phyloP scores from a whole-genome alignment of 2,797 vertebrate genomes.

The Platyrinchus mystaceus region DNA sequence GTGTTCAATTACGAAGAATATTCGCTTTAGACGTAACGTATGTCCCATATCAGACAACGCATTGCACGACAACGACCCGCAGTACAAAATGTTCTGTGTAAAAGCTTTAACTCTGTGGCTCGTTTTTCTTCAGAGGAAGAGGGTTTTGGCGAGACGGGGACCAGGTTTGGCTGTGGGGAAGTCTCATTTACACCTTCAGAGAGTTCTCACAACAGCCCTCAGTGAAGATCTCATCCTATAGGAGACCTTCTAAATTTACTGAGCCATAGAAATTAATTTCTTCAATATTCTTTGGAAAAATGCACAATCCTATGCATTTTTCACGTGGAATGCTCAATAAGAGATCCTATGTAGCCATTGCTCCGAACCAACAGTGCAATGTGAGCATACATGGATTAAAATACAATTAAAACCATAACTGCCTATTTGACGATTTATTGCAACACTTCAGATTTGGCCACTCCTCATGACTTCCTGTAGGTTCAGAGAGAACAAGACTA shows the following conservation, averaged over 20 bases:
- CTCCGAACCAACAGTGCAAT: not conserved
- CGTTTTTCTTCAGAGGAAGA: not conserved
- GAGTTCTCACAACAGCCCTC: not conserved
- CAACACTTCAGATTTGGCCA: not conserved
- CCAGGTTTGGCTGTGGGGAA: not conserved
- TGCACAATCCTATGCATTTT: not conserved
- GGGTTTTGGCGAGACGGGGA: not conserved
- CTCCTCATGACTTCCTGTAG: not conserved
- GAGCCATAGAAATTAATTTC: not conserved
- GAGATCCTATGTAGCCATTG: rapidly evolving
- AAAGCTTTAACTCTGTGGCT: not conserved
- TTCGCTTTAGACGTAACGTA: not conserved
- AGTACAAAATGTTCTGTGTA: not conserved
- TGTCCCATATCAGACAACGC: not conserved
- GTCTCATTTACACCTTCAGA: not conserved
- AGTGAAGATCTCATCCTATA: not conserved
- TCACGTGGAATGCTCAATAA: rapidly evolving
- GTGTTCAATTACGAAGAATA: not conserved
- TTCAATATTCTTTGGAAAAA: not conserved
- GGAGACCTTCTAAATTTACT: not conserved
- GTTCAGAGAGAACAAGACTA: not conserved
- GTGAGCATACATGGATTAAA: not conserved
- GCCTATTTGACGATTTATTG: not conserved
- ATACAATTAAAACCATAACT: not conserved
- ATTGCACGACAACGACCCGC: not conserved